phyloP scores from a whole-genome alignment of 2,797 vertebrate genomes.

The Chiroxiphia lanceolata region DNA sequence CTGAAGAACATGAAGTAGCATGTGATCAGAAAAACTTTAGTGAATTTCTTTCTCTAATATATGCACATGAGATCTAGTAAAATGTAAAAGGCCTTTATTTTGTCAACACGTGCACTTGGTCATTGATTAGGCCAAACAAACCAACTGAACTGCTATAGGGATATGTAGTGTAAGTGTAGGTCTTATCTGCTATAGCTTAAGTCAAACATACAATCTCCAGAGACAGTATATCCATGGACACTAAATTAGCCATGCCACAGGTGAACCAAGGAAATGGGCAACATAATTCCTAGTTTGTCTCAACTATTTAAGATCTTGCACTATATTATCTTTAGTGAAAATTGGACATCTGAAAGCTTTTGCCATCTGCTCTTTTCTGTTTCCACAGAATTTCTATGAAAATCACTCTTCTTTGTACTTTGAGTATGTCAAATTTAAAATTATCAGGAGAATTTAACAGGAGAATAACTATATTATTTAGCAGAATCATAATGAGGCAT shows the following conservation, averaged over 20 bases:
- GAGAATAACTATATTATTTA: neutral
- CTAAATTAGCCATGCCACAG: neutral
- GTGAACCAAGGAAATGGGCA: neutral
- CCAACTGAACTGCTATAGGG: neutral
- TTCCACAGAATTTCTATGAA: neutral
- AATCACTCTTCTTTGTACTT: neutral
- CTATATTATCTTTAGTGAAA: neutral
- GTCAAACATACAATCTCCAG: neutral
- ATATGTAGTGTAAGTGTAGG: neutral
- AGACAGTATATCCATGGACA: neutral
- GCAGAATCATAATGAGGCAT: neutral
- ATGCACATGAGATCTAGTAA: neutral
- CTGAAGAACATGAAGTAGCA: neutral
- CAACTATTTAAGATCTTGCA: neutral
- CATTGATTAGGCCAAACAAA: neutral
- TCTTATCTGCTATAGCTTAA: neutral
- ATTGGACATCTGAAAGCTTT: neutral
- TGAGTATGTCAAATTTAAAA: neutral
- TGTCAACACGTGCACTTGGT: neutral
- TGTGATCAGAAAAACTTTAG: neutral
- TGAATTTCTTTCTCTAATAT: neutral
- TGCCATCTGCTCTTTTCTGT: neutral
- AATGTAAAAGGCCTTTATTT: neutral
- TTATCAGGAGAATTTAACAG: neutral
- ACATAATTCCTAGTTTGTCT: neutral